Base-by-base conservation (phyloP, 2,797 vertebrate species). In the Lacerta viridis region DNA sequence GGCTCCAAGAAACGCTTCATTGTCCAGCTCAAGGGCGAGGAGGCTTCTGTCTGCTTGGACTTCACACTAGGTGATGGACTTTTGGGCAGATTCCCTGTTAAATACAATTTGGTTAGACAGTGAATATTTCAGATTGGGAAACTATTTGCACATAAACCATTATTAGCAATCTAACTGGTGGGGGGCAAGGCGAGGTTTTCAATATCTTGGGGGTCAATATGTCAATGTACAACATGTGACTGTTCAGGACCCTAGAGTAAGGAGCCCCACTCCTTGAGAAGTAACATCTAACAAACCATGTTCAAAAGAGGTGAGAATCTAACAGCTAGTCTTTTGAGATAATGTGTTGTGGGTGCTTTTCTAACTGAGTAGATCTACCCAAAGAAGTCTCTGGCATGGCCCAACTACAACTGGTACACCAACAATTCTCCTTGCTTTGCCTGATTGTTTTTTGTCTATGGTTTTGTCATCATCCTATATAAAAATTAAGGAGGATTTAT, bases 1-100 rank as follows among this genome's bases (percentile, higher is more conserved):
- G 98, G 98, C 86, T 98, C 98, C 76, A 98, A 96, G 94, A 98
- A 98, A 5, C 96, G 95, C 93, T 98, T 98, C 97, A 97, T 98
- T 78, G 98, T 98, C 98, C 98, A 98, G 95, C 97, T 97, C 92
- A 98, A 97, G 3, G 95, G 85, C 18, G 97, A 94, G 9, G 97
- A 95, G 33, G 95, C 95, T 7, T 97, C 97, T 84, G 92, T 96
- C 90, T 96, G 97, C 91, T 97, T 97, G 72, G 97, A 95, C 94
- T 98, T 99, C 92, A 97, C 95, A 43, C 94, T 93, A 41, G 97
- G 96, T 85, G 97, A 97, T 0, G 97, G 97, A 80, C 97, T 98
- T 95, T 98, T 99, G 90, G 97, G 97, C 83, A 97, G 96, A 41
- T 96, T 90, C 81, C 98, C 99, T 99, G 92, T 80, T 89, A 91